phyloP scores from a whole-genome alignment of 2,888 invertebrate genomes.

The Mactromeris polynyma region DNA sequence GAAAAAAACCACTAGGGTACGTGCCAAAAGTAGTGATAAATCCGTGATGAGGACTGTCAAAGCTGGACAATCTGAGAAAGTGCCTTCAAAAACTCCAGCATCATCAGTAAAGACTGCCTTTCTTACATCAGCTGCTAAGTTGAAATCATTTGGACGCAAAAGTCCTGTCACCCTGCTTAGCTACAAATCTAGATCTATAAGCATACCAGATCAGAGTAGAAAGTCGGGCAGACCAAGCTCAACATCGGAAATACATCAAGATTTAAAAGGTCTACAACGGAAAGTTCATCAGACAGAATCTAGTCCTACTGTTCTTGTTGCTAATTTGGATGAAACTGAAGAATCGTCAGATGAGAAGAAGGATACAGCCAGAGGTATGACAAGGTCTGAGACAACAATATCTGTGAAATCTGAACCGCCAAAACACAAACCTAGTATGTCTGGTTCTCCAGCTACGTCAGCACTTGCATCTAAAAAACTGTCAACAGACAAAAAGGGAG shows the following conservation, averaged over 20 bases:
- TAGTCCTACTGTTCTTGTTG: conserved; percentile 58
- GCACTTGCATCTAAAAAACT: background rate
- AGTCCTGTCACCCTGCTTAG: conserved; percentile 66
- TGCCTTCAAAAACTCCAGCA: conserved; percentile 32
- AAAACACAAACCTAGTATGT: background rate
- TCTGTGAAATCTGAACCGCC: background rate
- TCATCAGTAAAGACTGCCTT: conserved; percentile 63
- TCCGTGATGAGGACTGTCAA: conserved; percentile 26
- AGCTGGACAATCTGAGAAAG: conserved; percentile 22
- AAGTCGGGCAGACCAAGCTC: conserved; percentile 47
- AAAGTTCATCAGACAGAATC: conserved; percentile 62
- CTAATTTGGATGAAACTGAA: background rate
- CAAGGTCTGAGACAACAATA: background rate
- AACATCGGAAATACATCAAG: conserved; percentile 23
- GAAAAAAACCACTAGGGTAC: conserved; percentile 31
- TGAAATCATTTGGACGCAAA: conserved; percentile 62
- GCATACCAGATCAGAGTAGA: conserved; percentile 54
- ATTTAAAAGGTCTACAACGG: background rate
- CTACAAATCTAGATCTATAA: conserved; percentile 64
- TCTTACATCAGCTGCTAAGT: conserved; percentile 65
- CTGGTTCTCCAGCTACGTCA: background rate
- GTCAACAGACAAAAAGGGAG: background rate
- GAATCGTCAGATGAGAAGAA: background rate
- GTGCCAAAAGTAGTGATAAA: conserved; percentile 32
- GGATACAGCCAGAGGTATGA: background rate